A percentile compares a stretch with the other conserved stretches of the same genome.
phyloP scores from a whole-genome alignment of 2,797 vertebrate genomes.

The Alca torda region DNA sequence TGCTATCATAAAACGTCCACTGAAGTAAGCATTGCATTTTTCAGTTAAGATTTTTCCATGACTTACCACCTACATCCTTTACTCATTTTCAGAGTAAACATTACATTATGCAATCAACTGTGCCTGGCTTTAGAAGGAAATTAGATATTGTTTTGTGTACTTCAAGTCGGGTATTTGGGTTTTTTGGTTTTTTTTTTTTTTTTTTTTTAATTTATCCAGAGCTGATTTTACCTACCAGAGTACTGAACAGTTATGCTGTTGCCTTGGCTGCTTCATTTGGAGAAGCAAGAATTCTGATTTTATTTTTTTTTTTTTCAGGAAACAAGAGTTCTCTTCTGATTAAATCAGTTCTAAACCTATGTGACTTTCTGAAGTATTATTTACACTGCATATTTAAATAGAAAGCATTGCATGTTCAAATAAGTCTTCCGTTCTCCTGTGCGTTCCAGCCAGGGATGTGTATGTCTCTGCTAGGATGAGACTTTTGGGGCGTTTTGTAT shows the following conservation, averaged over 20 bases:
- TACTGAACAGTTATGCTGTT: neutral
- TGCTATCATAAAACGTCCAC: neutral
- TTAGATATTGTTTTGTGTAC: neutral
- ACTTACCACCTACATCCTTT: neutral
- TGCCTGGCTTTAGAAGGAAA: neutral
- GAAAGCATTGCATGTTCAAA: neutral
- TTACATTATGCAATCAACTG: neutral
- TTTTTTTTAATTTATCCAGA: neutral
- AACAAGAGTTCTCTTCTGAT: neutral
- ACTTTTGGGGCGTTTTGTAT: neutral
- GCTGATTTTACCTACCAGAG: neutral
- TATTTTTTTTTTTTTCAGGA: neutral
- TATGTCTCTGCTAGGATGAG: neutral
- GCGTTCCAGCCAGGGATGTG: neutral
- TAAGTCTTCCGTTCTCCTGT: neutral
- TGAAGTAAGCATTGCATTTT: neutral
- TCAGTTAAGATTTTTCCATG: neutral
- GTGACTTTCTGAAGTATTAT: neutral
- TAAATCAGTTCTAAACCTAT: neutral
- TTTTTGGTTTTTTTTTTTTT: too few relatives aligned
- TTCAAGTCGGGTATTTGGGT: neutral
- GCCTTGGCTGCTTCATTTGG: slow-evolving; percentile 1
- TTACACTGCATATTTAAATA: neutral
- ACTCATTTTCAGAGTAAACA: slow-evolving; percentile 14
- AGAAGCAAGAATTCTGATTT: neutral